phyloP scores from a whole-genome alignment of 2,113 vertebrate species.

The Xenotilapia flavipinnis region DNA sequence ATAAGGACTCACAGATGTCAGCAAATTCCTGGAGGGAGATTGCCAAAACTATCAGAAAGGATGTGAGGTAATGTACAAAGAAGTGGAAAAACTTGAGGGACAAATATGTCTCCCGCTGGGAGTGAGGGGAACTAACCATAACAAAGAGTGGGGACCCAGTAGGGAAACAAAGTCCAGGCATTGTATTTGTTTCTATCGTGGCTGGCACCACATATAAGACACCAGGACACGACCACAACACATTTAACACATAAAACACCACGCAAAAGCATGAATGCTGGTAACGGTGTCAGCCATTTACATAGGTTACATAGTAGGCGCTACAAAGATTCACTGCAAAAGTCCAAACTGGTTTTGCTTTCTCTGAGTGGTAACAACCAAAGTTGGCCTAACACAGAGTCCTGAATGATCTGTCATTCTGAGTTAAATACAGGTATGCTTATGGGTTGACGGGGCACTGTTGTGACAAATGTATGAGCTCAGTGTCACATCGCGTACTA shows the following conservation, averaged over 20 bases:
- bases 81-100: not conserved
- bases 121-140: not conserved
- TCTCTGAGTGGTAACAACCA: not conserved
- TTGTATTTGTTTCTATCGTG: not conserved
- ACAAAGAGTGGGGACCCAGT: not conserved
- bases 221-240: not conserved
- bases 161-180: not conserved
- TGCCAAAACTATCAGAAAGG: not conserved
- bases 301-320: not conserved
- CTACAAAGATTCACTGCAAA: not conserved
- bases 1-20: not conserved
- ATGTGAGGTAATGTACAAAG: not conserved
- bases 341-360: not conserved
- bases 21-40: not conserved
- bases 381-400: not conserved
- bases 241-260: not conserved
- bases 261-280: not conserved
- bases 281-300: not conserved
- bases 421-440: constrained; percentile 34
- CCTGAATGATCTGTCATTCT: constrained; percentile 29
- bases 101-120: not conserved
- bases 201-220: not conserved
- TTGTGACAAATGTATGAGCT: constrained; percentile 48
- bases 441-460: constrained; percentile 12
- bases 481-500: constrained; percentile 44